Base-by-base conservation (phyloP, 2,797 vertebrate species). In the Molossus molossus region DNA sequence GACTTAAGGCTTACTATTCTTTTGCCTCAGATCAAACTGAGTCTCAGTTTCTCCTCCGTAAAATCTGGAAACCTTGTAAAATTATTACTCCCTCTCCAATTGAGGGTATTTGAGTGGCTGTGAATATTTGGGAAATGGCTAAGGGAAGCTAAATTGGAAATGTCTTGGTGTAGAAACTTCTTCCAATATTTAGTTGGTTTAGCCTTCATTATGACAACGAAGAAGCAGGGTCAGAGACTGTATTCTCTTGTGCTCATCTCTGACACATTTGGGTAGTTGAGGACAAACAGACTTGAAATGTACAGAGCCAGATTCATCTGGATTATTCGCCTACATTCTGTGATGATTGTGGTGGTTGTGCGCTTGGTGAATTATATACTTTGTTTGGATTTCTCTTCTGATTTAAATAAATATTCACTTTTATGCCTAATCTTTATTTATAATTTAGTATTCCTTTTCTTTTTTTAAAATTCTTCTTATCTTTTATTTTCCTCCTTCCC, bases 361-460 rank as follows among this genome's bases (percentile, higher is more conserved):
- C 72, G 20, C 7, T 87, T 90, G 89, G 37, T 87, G 62, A 82
- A 77, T 86, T 92, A 82, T 18, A 55, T 21, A 62, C 53, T 77
- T 89, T 87, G 6, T 20, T 75, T 81, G 87, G 12, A 62, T 64
- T 97, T 86, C 23, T 94, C 82, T 93, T 45, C 53, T 62, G 14
- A 75, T 50, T 87, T 96, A 80, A 87, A 55, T 15, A 62, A 58
- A 76, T 85, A 37, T n/a, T 65, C 21, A 84, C 37, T 70, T 87
- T 91, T 14, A 73, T 25, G n/a, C 10, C 50, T 88, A 55, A 62
- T 33, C 60, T 88, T 58, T 88, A n/a, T 57, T 82, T n/a, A 48
- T 55, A 81, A 37, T 80, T 94, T 83, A 86, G 5, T 75, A 85
- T 88, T 53, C 1, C 7, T 27, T 89, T 95, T 75, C 27, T 73